Evolutionary conservation across 2,888 invertebrate species (phyloP), one percentile per base, ranked within the genome.

Genomic region (Ligdia adustata): DNA sequence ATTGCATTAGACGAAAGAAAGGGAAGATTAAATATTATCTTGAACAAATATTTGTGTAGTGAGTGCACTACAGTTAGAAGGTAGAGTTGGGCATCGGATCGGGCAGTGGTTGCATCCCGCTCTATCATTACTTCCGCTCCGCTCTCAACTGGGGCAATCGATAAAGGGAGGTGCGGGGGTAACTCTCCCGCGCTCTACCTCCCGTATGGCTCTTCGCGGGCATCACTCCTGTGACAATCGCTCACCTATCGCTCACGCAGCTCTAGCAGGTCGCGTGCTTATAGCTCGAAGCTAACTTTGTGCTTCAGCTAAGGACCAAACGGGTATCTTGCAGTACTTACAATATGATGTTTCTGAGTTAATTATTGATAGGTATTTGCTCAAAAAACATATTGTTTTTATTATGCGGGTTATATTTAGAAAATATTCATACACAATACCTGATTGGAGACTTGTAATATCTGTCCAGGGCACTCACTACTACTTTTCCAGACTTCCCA

Each of bases 111-210:
- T 86, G 89, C 89, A 88, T 89, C 89, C 81, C 79, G 79, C 81
- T 90, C 89, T 89, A 85, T 88, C 88, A 82, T 85, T 85, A 80
- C 82, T 88, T 87, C 84, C 89, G 85, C 85, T 82, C 84, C 83
- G 82, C 87, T 90, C 87, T 90, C 91, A 92, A 92, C 92, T 92
- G 91, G 92, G 92, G 91, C 92, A 92, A 92, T 92, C 92, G 92
- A 92, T 92, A 92, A 76, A 72, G 78, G 70, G 80, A 74, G 73
- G 54, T 56, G 69, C 55, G 69, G 70, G 72, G 67, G 69, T 55
- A 35, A 40, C 24, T 26, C 46, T 31, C 64, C 68, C 68, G 55
- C 54, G 66, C 75, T 75, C 74, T 71, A 68, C 70, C 66, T 50
- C 67, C 66, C 66, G 66, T 72, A 65, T 64, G 66, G 64, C 69